These are phyloP conservation scores for Pteria penguin DNA, from an alignment of 2,888 invertebrate species.

Conservation along the genomic window DNA sequence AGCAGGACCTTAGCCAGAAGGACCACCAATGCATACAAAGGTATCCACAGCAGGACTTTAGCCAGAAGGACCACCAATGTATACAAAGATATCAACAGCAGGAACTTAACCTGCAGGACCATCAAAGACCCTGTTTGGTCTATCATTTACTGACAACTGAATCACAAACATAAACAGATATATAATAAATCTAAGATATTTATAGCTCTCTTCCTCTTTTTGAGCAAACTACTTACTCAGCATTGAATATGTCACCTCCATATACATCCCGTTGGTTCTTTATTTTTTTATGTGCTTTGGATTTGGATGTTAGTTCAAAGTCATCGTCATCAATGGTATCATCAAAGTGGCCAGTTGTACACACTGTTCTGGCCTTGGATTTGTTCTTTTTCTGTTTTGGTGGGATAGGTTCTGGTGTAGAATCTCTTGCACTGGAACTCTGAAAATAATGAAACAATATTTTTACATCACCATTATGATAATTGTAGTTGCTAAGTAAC, in stretches of 20 bases:
- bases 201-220: not conserved
- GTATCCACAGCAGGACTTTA: too few relatives aligned
- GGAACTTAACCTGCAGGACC: too few relatives aligned
- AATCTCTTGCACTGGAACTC: slow-evolving; percentile 71
- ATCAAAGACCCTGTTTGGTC: not conserved
- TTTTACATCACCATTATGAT: too few relatives aligned
- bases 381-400: slow-evolving; percentile 58
- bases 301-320: slow-evolving; percentile 76
- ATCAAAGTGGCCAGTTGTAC: slow-evolving; percentile 58
- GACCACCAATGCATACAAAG: too few relatives aligned
- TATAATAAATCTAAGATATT: too few relatives aligned
- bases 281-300: slow-evolving; percentile 76
- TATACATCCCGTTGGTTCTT: slow-evolving; percentile 68
- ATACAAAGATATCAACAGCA: too few relatives aligned
- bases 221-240: slow-evolving; percentile 72
- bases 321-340: slow-evolving; percentile 69
- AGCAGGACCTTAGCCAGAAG: too few relatives aligned
- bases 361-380: slow-evolving; percentile 56
- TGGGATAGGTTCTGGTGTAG: slow-evolving; percentile 68
- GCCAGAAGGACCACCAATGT: too few relatives aligned
- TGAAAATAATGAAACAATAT: slow-evolving; percentile 45
- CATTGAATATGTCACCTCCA: slow-evolving; percentile 73
- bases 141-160: not conserved
- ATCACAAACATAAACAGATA: too few relatives aligned
- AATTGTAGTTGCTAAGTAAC: not conserved